Base-by-base conservation (phyloP, 2,113 vertebrate species). In the Emberiza fucata region DNA sequence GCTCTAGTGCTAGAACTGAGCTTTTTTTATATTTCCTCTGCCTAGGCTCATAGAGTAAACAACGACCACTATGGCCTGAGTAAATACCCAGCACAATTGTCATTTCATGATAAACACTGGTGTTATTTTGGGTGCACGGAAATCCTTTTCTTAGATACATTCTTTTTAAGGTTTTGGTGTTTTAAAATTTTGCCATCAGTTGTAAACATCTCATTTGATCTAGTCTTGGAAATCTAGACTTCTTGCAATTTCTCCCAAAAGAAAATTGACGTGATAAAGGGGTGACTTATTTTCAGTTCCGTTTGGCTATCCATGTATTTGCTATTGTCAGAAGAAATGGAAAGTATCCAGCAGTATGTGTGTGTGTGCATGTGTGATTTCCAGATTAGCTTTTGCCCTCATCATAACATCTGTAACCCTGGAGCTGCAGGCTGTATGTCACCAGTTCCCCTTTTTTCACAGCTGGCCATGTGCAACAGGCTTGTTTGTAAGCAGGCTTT, bases 121-220 rank as follows among this genome's bases (percentile, higher is more conserved):
- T 40, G 25, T 22, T 73, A 4, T 51, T 65, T 72, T 73, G 50
- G 22, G 78, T 33, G 9, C 3, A 4, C 35, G 18, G 44, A 47
- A 70, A 47, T 60, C 15, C 48, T 88, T 65, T 85, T 45, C 23
- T 4, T 24, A 21, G 45, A 19, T 45, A 51, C 59, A 16, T 54
- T 50, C 7, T 65, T 4, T 60, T 15, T 33, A 21, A 70, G 29
- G 12, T 75, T 93, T 70, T 40, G 11, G 5, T 61, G 53, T 39
- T 85, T 47, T 14, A 47, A 57, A 82, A 61, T 56, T 44, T 33
- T 5, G 17, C 0, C 0, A 2, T 70, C 14, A 21, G 3, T 70
- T 23, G 2, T 29, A 63, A 78, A 15, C 14, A 27, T 39, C 56
- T 81, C 1, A 3, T 61, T 82, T 33, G 6, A 48, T 65, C 23